Evolutionary conservation across 2,888 invertebrate genomes (phyloP).

Genomic region (Podabrus alpinus): DNA sequence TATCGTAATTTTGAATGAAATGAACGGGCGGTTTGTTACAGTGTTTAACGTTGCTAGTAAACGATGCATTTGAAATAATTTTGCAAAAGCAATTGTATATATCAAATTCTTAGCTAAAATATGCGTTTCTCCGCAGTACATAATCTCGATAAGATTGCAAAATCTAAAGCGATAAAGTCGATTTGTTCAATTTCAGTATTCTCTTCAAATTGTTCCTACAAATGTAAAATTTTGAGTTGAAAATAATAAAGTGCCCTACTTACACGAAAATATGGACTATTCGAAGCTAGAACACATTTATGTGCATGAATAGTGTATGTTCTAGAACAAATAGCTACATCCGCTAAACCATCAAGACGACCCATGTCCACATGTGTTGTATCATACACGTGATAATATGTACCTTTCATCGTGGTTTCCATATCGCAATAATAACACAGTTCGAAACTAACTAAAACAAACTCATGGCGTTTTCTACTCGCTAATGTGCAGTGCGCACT

Average conservation of each 20-base stretch:
- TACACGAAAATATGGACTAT: slow-evolving; percentile 75
- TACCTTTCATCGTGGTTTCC: too few relatives aligned
- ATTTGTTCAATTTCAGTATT: slow-evolving; percentile 63
- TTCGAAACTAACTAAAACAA: too few relatives aligned
- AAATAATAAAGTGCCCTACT: slow-evolving; percentile 31
- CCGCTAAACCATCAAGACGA: too few relatives aligned
- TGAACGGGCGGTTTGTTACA: too few relatives aligned
- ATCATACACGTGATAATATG: too few relatives aligned
- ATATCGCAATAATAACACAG: too few relatives aligned
- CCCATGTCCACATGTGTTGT: too few relatives aligned
- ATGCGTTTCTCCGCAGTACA: slow-evolving; percentile 77
- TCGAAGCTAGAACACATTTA: slow-evolving; percentile 73
- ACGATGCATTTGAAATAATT: slow-evolving; percentile 69
- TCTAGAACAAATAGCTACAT: slow-evolving; percentile 75
- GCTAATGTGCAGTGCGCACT: too few relatives aligned
- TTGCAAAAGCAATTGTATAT: slow-evolving; percentile 70
- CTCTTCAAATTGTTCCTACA: slow-evolving; percentile 62
- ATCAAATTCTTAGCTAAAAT: slow-evolving; percentile 70
- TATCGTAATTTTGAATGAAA: too few relatives aligned
- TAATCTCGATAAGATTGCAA: slow-evolving; percentile 74
- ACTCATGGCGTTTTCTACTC: too few relatives aligned
- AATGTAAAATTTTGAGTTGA: slow-evolving; percentile 10
- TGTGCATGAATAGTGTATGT: slow-evolving; percentile 75
- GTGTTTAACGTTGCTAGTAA: too few relatives aligned
- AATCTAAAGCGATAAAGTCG: slow-evolving; percentile 70